These are phyloP conservation scores for Cyclina sinensis DNA, from an alignment of 1,140 invertebrate species.

Conservation along the genomic window DNA sequence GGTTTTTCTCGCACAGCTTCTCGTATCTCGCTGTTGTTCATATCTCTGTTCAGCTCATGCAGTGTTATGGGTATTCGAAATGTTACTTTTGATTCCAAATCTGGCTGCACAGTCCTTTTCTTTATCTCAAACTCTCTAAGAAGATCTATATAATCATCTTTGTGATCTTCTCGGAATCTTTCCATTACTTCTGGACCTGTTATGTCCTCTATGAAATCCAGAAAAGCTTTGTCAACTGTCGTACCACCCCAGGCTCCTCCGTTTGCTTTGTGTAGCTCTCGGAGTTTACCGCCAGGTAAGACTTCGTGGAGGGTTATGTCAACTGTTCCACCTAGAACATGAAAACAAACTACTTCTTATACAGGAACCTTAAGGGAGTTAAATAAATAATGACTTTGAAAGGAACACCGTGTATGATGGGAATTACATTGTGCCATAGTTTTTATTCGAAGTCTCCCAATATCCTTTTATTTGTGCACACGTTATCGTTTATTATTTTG, in stretches of 20 bases:
- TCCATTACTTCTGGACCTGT: conserved; percentile 28
- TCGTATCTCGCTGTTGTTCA: not conserved
- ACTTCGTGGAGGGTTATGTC: conserved; percentile 71
- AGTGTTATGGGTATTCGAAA: conserved; percentile 37
- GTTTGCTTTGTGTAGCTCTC: conserved; percentile 62
- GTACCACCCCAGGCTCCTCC: conserved; percentile 69
- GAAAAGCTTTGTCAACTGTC: conserved; percentile 61
- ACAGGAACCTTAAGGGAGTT: no score
- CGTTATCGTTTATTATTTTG: no score
- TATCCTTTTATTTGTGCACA: no score
- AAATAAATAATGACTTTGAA: no score
- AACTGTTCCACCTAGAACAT: conserved; percentile 64
- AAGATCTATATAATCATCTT: conserved; percentile 56
- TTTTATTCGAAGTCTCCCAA: no score
- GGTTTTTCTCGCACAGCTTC: conserved; percentile 3
- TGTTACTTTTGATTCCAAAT: not conserved
- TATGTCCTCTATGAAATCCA: conserved; percentile 32
- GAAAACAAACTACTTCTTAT: no score
- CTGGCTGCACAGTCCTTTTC: conserved; percentile 23
- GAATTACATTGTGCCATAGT: no score
- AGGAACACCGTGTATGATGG: no score
- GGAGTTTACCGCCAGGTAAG: conserved; percentile 11
- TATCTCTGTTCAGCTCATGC: not conserved
- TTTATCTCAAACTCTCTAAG: conserved; percentile 56
- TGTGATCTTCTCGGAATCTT: conserved; percentile 36